Percentiles rank a stretch among this genome's conserved stretches.
Evolutionary conservation across 2,113 vertebrate genomes (phyloP).

Genomic region (Pollachius pollachius): DNA sequence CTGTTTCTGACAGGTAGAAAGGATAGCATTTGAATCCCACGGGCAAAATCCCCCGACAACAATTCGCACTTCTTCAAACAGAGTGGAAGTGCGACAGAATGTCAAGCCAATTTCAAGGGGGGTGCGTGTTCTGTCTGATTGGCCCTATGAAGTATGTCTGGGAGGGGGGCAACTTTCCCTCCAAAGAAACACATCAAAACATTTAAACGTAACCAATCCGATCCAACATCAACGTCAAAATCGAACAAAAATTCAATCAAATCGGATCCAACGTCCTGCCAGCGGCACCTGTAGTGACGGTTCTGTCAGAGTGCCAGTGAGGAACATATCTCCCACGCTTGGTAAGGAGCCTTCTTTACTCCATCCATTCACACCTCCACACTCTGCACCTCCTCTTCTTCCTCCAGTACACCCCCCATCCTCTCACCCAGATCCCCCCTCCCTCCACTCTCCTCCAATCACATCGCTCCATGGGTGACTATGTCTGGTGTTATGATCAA

Average conservation of each 20-base stretch:
- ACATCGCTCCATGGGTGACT: constrained; percentile 79
- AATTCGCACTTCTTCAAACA: constrained; percentile 10
- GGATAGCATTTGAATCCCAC: constrained; percentile 18
- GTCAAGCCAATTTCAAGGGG: constrained; percentile 15
- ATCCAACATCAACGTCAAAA: background rate
- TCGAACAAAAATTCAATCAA: constrained; percentile 26
- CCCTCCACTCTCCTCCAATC: constrained; percentile 60
- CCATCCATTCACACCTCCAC: constrained; percentile 76
- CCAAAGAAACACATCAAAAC: background rate
- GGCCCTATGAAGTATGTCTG: constrained; percentile 36
- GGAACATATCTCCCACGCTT: constrained; percentile 69
- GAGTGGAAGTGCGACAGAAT: constrained; percentile 29
- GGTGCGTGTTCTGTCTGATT: constrained; percentile 44
- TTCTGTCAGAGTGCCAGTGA: constrained; percentile 69
- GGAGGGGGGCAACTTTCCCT: constrained; percentile 33
- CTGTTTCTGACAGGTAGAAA: constrained; percentile 31
- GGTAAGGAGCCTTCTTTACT: constrained; percentile 84
- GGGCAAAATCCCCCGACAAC: constrained; percentile 34
- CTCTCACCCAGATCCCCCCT: constrained; percentile 60
- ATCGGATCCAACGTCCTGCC: constrained; percentile 47
- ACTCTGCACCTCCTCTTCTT: constrained; percentile 35
- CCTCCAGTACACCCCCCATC: constrained; percentile 52
- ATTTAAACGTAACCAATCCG: too few relatives aligned
- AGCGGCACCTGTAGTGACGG: constrained; percentile 45
- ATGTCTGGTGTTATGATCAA: constrained; percentile 74